Evolutionary conservation across 2,113 vertebrate species (phyloP).

Genomic region (Thunnus thynnus): DNA sequence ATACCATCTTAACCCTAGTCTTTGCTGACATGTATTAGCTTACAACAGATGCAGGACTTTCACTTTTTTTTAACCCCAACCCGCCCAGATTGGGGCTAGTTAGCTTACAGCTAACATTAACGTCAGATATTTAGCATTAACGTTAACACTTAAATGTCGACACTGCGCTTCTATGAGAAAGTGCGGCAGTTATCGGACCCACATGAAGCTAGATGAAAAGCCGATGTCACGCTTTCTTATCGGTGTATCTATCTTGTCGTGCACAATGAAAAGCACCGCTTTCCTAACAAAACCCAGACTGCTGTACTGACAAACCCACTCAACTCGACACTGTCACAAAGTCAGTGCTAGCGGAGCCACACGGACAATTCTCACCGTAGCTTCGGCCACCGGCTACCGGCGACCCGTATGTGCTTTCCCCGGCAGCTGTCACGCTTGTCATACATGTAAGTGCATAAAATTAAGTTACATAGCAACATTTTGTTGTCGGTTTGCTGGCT

Average conservation of each 20-base stretch:
- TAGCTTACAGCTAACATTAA: constrained; percentile 73
- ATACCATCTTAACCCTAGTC: not conserved
- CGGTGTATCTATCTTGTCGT: constrained; percentile 14
- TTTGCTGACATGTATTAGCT: constrained; percentile 24
- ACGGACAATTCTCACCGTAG: constrained; percentile 27
- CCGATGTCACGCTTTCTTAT: constrained; percentile 31
- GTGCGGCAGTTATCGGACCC: constrained; percentile 46
- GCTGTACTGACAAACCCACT: constrained; percentile 64
- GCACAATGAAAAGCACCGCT: constrained; percentile 41
- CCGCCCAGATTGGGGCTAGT: constrained; percentile 76
- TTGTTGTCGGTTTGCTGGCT: constrained; percentile 61
- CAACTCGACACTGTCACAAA: constrained; percentile 74
- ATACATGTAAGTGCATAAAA: constrained; percentile 46
- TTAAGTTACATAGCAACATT: constrained; percentile 56
- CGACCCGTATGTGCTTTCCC: constrained; percentile 10
- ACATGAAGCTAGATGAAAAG: not conserved
- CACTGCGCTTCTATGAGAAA: not conserved
- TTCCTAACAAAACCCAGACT: constrained; percentile 62
- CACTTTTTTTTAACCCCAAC: constrained; percentile 74
- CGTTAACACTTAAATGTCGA: constrained; percentile 35
- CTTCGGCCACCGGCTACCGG: constrained; percentile 30
- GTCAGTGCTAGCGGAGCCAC: constrained; percentile 59
- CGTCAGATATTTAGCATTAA: constrained; percentile 62
- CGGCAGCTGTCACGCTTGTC: constrained; percentile 56
- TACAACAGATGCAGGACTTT: constrained; percentile 57